A percentile compares a stretch with the other conserved stretches of the same genome.
These are phyloP conservation scores for Himalopsyche tibetana DNA, from an alignment of 2,888 invertebrate genomes.

Conservation along the genomic window DNA sequence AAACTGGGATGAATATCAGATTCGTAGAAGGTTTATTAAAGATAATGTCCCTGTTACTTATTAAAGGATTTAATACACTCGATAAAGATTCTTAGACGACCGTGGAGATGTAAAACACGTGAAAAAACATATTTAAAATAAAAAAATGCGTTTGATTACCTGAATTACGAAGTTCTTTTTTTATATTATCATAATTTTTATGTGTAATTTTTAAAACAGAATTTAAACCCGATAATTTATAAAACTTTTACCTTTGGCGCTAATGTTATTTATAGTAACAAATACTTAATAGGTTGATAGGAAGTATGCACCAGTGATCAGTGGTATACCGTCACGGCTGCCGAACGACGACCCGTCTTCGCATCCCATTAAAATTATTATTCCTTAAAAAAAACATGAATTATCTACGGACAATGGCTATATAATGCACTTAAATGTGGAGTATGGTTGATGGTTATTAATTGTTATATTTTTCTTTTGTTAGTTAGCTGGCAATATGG, in stretches of 20 bases:
- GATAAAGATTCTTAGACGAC: too few species aligned
- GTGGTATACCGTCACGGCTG: constrained; percentile 36
- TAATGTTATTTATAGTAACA: not conserved
- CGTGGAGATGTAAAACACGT: too few species aligned
- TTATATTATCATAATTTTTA: too few species aligned
- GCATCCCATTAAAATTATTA: constrained; percentile 35
- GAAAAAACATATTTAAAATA: too few species aligned
- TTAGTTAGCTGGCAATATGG: constrained; percentile 12
- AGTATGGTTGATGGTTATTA: constrained; percentile 17
- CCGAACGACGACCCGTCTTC: constrained; percentile 32
- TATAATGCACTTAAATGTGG: constrained; percentile 29
- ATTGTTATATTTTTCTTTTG: constrained; percentile 12
- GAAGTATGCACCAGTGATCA: constrained; percentile 13
- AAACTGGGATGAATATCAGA: too few species aligned
- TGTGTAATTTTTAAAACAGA: too few species aligned
- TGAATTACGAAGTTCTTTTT: too few species aligned
- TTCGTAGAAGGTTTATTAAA: too few species aligned
- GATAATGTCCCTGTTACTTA: too few species aligned
- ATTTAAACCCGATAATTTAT: too few species aligned
- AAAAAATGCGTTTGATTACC: too few species aligned
- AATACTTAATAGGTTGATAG: not conserved
- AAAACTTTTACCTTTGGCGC: not conserved
- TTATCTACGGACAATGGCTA: constrained; percentile 19
- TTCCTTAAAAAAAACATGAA: constrained; percentile 15
- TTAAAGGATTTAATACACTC: too few species aligned